Conservation (phyloP, 1,140 invertebrate genomes). For the Rhynchophorus ferrugineus region DNA sequence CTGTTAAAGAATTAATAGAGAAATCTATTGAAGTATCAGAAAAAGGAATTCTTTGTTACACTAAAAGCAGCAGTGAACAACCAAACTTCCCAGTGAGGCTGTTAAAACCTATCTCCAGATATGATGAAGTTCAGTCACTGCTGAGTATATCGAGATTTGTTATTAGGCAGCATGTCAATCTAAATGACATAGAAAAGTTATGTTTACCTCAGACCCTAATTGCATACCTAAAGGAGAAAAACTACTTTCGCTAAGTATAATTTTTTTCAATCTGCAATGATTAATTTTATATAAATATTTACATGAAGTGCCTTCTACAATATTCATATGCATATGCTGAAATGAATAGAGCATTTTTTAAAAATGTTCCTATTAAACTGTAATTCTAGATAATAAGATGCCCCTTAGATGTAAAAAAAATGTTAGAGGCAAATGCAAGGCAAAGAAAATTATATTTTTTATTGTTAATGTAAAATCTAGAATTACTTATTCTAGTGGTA, state of each 20-base stretch:
- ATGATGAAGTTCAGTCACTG: conserved; percentile 63
- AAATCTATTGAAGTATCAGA: conserved; percentile 58
- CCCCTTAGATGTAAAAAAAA: no score
- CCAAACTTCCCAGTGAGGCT: conserved; percentile 64
- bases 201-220: conserved; percentile 62
- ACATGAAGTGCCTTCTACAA: background rate
- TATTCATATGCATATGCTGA: background rate
- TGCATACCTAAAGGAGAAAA: conserved; percentile 52
- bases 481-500: no score
- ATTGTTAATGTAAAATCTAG: no score
- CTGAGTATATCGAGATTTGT: conserved; percentile 72
- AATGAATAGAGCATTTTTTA: background rate
- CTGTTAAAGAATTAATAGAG: conserved; percentile 59
- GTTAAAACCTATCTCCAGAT: conserved; percentile 70
- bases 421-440: no score
- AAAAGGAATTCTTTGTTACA: conserved; percentile 62
- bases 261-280: background rate
- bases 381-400: no score
- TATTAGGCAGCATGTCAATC: conserved; percentile 61
- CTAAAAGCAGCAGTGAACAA: conserved; percentile 46
- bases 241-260: conserved; percentile 4
- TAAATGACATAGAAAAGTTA: conserved; percentile 64
- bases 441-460: no score
- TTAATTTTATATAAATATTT: background rate
- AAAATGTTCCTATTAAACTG: background rate